phyloP scores from a whole-genome alignment of 2,888 invertebrate species.

The Platycnemis pennipes region DNA sequence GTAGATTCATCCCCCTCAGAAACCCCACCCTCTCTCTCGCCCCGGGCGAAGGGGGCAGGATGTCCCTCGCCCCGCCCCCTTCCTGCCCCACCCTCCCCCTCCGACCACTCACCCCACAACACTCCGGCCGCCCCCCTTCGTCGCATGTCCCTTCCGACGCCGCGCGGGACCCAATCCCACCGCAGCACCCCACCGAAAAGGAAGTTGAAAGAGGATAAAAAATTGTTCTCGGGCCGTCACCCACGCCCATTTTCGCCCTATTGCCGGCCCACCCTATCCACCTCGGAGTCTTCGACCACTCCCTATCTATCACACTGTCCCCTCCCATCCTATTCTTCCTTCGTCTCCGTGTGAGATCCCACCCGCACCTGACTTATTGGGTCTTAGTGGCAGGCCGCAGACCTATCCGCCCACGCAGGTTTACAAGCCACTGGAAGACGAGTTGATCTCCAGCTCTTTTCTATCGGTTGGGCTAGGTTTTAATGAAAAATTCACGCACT shows the following conservation, averaged over 20 bases:
- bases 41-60: constrained; percentile 13
- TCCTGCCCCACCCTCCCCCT: constrained; percentile 40
- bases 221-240: neutral
- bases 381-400: neutral
- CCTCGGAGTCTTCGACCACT: neutral
- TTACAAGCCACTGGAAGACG: too few relatives aligned
- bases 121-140: constrained; percentile 10
- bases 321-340: neutral
- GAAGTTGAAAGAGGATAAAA: neutral
- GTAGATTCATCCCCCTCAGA: constrained; percentile 4
- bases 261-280: neutral
- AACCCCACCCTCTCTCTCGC: neutral
- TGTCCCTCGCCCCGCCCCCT: constrained; percentile 46
- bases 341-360: neutral
- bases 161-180: constrained; percentile 25
- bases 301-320: neutral
- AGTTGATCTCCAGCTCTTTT: too few relatives aligned
- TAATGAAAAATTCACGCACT: too few relatives aligned
- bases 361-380: neutral
- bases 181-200: neutral
- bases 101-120: constrained; percentile 34
- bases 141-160: neutral
- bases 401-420: too few relatives aligned
- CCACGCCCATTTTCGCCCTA: neutral
- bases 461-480: too few relatives aligned